phyloP scores from a whole-genome alignment of 37 sponge, comb jelly and placozoan genomes.

The Halichondria panicea region DNA sequence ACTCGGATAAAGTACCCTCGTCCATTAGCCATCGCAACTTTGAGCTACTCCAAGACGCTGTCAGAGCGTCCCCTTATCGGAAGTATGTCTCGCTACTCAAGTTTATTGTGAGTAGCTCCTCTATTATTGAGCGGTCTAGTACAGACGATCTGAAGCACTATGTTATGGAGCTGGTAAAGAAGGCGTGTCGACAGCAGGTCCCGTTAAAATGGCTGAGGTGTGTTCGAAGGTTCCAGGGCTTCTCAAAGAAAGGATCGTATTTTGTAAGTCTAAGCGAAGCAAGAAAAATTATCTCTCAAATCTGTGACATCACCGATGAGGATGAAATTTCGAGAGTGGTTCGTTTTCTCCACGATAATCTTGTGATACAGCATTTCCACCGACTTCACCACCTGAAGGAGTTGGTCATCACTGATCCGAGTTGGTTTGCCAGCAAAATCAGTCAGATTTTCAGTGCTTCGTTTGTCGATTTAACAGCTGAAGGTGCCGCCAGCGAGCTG shows the following conservation, averaged over 20 bases:
- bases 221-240: slow-evolving; percentile 32
- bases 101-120: slow-evolving; percentile 58
- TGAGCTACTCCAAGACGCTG: slow-evolving; percentile 31
- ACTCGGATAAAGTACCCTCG: slow-evolving; percentile 49
- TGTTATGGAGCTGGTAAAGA: slow-evolving; percentile 46
- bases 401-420: slow-evolving; percentile 42
- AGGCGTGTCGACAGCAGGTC: slow-evolving; percentile 42
- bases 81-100: slow-evolving; percentile 33
- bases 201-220: slow-evolving; percentile 70
- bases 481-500: slow-evolving; percentile 12
- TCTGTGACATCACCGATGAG: slow-evolving; percentile 47
- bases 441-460: slow-evolving; percentile 47
- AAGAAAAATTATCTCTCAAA: slow-evolving; percentile 27
- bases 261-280: slow-evolving; percentile 50
- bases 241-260: slow-evolving; percentile 16
- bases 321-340: slow-evolving; percentile 50
- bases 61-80: slow-evolving; percentile 31
- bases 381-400: slow-evolving; percentile 43
- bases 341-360: slow-evolving; percentile 56
- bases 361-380: slow-evolving; percentile 47
- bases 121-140: slow-evolving; percentile 57
- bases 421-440: slow-evolving; percentile 52
- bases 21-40: slow-evolving; percentile 22
- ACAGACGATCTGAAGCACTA: slow-evolving; percentile 55
- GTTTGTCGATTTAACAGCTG: background rate